These are phyloP conservation scores for Dysidea cf. avara DNA, from an alignment of 37 sponge, comb jelly and placozoan genomes.

Conservation along the genomic window DNA sequence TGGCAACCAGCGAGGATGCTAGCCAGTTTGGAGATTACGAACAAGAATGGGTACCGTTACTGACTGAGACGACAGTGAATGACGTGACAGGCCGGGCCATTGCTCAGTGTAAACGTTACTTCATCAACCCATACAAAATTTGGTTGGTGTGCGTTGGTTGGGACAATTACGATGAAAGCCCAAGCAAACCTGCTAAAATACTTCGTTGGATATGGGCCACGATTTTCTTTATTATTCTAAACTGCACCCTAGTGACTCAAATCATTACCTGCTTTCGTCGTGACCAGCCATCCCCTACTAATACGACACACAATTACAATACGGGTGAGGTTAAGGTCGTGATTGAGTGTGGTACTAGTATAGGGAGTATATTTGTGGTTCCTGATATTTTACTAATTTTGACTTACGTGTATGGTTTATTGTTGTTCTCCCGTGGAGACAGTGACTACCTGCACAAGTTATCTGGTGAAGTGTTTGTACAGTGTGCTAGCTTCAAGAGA, in stretches of 20 bases:
- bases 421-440: conserved; percentile 54
- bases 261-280: conserved; percentile 57
- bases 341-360: conserved; percentile 20
- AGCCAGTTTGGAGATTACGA: no score
- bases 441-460: conserved; percentile 64
- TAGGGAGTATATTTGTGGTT: conserved; percentile 38
- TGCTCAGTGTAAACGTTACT: no score
- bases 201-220: conserved; percentile 3
- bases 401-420: conserved; percentile 62
- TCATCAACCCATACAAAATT: no score
- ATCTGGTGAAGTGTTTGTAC: conserved; percentile 37
- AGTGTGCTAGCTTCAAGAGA: no score
- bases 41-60: no score
- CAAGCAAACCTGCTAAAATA: no score
- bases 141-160: no score
- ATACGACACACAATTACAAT: neutral
- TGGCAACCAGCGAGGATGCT: no score
- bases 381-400: conserved; percentile 40
- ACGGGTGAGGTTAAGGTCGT: neutral
- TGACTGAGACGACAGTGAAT: no score
- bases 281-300: conserved; percentile 2
- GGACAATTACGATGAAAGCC: no score
- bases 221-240: conserved; percentile 17
- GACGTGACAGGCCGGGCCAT: no score
- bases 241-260: conserved; percentile 41